phyloP scores from a whole-genome alignment of 1,140 invertebrate species.

The Dermatophagoides farinae region DNA sequence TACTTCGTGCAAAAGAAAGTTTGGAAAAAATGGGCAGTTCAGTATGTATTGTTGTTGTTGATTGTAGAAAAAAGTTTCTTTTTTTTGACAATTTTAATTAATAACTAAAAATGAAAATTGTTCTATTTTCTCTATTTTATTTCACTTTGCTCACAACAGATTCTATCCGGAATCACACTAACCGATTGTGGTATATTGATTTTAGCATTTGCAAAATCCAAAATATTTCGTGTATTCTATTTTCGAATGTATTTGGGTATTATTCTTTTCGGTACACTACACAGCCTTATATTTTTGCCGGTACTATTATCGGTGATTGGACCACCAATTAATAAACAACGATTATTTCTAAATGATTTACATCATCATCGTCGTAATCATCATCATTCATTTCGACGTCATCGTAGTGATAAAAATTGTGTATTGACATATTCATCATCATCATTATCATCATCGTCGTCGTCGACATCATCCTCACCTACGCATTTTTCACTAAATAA shows the following conservation, averaged over 20 bases:
- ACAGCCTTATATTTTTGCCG: constrained; percentile 36
- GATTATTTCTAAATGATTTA: neutral
- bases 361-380: neutral
- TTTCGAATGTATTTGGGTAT: constrained; percentile 39
- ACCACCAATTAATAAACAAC: constrained; percentile 8
- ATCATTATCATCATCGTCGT: neutral
- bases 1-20: constrained; percentile 30
- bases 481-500: too few species aligned
- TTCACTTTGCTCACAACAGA: constrained; percentile 22
- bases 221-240: constrained; percentile 37
- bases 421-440: constrained; percentile 6
- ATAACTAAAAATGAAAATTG: neutral
- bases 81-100: neutral
- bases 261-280: constrained; percentile 34
- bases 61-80: neutral
- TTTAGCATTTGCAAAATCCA: constrained; percentile 36
- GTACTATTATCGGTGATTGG: constrained; percentile 34
- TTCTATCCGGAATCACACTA: constrained; percentile 36
- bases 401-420: neutral
- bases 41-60: constrained; percentile 24
- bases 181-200: constrained; percentile 36
- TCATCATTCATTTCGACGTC: neutral
- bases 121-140: neutral
- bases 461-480: neutral
- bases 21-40: constrained; percentile 35